Base-by-base conservation (phyloP, 2,888 invertebrate species). In the Lepidocyrtoides sp. region DNA sequence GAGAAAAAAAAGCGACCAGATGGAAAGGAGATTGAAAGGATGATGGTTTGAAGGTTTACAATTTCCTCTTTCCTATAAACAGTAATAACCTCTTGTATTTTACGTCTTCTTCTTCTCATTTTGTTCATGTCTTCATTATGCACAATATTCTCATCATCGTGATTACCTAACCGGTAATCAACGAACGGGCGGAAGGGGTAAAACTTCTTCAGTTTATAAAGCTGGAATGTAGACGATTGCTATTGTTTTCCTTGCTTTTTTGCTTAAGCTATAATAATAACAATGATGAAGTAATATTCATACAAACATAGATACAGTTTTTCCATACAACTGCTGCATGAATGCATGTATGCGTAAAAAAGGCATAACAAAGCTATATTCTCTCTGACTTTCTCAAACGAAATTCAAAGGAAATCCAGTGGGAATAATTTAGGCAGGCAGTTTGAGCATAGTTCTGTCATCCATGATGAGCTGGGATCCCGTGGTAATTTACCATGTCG, bases 381-480 rank as follows among this genome's bases (percentile, higher is more conserved):
- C 8, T 60, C 60, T 26, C 10, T 10, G 20, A 10, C 14, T 51
- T 51, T 51, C n/a, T 29, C 63, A 29, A 44, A 87, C 51, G 51
- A 87, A 87, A 66, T 89, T 89, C 51, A 36, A 69, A 82, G 44
- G 26, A 69, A 82, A 72, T 89, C 82, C 72, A 82, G 72, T 44
- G 89, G 82, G 89, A 81, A 82, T 89, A 89, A 89, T 82, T 89
- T 89, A 48, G 51, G 23, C 12, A 72, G 82, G 57, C 82, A 89
- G 69, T 82, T 82, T 89, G 89, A 89, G 29, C 82, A 89, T 72
- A 82, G 82, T 48, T 82, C 82, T 89, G 89, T 89, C 89, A 89
- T 89, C 89, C 89, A 82, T 82, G 89, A 89, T 89, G 89, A 89
- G 82, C 60, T 72, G 72, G 89, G 79, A 89, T 89, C 57, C 72